phyloP scores from a whole-genome alignment of 2,113 vertebrate genomes.

The Ammospiza caudacuta region DNA sequence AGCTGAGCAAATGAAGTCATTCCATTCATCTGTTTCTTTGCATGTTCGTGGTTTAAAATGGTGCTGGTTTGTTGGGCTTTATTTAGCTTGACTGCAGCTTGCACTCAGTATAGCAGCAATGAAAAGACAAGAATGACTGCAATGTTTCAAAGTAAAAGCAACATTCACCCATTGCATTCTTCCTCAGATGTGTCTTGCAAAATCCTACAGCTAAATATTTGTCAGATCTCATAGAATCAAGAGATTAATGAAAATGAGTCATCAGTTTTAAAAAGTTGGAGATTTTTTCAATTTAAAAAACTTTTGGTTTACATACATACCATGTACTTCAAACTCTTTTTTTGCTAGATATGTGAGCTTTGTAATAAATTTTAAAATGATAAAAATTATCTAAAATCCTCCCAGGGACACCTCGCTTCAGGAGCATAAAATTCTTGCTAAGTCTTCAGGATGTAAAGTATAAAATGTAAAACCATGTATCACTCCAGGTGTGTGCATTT shows the following conservation, averaged over 20 bases:
- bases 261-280: not conserved
- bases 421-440: not conserved
- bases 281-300: not conserved
- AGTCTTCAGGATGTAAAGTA: not conserved
- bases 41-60: fast-evolving
- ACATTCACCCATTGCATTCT: not conserved
- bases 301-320: not conserved
- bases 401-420: not conserved
- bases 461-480: not conserved
- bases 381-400: not conserved
- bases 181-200: not conserved
- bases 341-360: not conserved
- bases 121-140: not conserved
- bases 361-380: not conserved
- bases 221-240: not conserved
- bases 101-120: not conserved
- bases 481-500: not conserved
- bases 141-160: not conserved
- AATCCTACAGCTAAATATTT: not conserved
- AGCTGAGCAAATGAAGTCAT: not conserved
- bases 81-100: not conserved
- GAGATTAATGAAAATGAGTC: not conserved
- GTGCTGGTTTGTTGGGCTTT: not conserved
- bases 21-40: not conserved
- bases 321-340: not conserved